phyloP scores from a whole-genome alignment of 2,113 vertebrate species.

The Romanogobio albipinnatus region DNA sequence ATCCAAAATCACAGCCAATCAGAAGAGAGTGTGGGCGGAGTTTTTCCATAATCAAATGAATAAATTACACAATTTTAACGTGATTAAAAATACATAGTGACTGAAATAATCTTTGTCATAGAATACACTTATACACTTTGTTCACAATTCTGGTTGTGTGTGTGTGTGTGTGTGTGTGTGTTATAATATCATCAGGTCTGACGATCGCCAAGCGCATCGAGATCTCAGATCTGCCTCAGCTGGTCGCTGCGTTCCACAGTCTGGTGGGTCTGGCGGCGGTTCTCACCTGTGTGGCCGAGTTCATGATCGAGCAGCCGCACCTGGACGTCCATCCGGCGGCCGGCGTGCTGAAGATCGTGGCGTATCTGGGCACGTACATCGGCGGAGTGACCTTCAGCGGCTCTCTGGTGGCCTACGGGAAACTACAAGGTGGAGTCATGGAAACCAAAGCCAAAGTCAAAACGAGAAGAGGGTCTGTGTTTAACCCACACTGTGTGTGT shows the following conservation, averaged over 20 bases:
- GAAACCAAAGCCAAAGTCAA: neutral
- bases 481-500: too few species aligned
- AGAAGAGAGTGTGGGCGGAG: too few species aligned
- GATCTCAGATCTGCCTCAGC: constrained; percentile 79
- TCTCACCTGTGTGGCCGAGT: constrained; percentile 72
- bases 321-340: constrained; percentile 73
- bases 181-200: constrained; percentile 70
- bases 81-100: too few species aligned
- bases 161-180: constrained; percentile 3
- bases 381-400: constrained; percentile 79
- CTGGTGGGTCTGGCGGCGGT: constrained; percentile 78
- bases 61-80: too few species aligned
- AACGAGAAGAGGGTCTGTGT: neutral
- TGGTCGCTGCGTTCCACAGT: constrained; percentile 83
- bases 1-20: too few species aligned
- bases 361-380: constrained; percentile 76
- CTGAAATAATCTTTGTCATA: too few species aligned
- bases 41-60: too few species aligned
- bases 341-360: constrained; percentile 72
- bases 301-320: constrained; percentile 77
- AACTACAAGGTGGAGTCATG: constrained; percentile 70
- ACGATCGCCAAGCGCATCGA: constrained; percentile 82
- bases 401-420: constrained; percentile 75
- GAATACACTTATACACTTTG: too few species aligned
- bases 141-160: neutral